Base-by-base conservation (phyloP, 2,888 invertebrate species). In the Phyto melanocephala region DNA sequence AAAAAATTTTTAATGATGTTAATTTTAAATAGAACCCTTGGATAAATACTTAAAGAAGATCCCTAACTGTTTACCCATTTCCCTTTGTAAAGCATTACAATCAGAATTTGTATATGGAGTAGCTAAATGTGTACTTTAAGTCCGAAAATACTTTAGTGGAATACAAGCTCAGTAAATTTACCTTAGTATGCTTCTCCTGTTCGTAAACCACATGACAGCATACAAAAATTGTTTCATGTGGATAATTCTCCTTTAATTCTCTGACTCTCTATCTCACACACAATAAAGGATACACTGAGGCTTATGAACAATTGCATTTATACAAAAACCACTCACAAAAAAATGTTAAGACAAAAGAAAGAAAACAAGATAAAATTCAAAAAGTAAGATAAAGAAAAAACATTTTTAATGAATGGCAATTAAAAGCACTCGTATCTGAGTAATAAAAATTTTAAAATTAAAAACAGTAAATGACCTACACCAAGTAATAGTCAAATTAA, bases 361-460 rank as follows among this genome's bases (percentile, higher is more conserved):
- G 13, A 62, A 33, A 37, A 62, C 15, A 20, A 52, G 20, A 24
- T 42, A 20, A 78, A 82, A 77, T 62, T 24, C 15, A 52, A 28
- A 56, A 40, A 37, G 24, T 20, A 56, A 35, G 20, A 70, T 11
- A n/a, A n/a, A 56, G 13, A 63, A 37, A 60, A 60, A 67, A 72
- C 37, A 50, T 54, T 75, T 86, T 88, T 86, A 88, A 88, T 89
- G 87, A 87, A 87, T 85, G 87, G 86, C 88, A 89, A 88, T 88
- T 88, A 89, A 89, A 87, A 86, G 84, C 89, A 88, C 86, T 87
- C 86, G 88, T 84, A 74, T 71, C 75, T 67, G 84, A 84, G 86
- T 85, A 87, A 87, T 88, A 87, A 88, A 89, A 88, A 87, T 86
- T 83, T 84, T 74, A 85, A 84, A 86, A 83, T 81, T 81, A 81